Evolutionary conservation across 2,797 vertebrate species (phyloP), one percentile per base, ranked within the genome.

Genomic region (Sebastolobus alascanus): DNA sequence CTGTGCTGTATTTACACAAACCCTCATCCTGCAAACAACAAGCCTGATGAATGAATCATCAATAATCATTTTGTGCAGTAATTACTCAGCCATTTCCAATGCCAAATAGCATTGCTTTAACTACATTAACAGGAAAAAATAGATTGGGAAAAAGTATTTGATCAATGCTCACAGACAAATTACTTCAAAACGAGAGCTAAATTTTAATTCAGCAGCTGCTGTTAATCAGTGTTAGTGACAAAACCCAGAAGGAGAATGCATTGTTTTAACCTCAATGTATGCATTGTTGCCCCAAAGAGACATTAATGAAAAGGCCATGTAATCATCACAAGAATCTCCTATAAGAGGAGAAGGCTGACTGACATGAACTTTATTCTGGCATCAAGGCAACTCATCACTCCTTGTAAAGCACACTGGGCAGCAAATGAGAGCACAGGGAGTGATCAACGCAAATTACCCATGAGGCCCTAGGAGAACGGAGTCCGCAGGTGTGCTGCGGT

Each of bases 381-480:
- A 71, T 77, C 78, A 35, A 77, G 79, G 55, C 72, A 70, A 43
- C 77, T 87, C 82, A 85, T 87, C 65, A 56, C 72, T 83, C 40
- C 43, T 82, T 37, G 59, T 79, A 68, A 87, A 85, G 59, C 77
- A 25, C 61, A 46, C 77, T 29, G 71, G 73, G 84, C 86, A 33
- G 87, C 83, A 85, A 87, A 92, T 71, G 83, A 85, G 87, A 29
- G 86, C 71, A 1, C 60, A 5, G 85, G 84, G 91, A 90, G 83
- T 74, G 77, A 93, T 93, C 87, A 86, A 85, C 90, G 90, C 87
- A 88, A 93, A 93, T 92, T 82, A 86, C 86, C 75, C 79, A 71
- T 1, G 10, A 87, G 75, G 76, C 77, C 75, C 31, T 22, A 0
- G 52, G 79, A 83, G 76, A 76, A 55, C 25, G 12, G 73, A 37